Conservation (phyloP, 1,140 invertebrate species). For the Drosophila mauritiana region DNA sequence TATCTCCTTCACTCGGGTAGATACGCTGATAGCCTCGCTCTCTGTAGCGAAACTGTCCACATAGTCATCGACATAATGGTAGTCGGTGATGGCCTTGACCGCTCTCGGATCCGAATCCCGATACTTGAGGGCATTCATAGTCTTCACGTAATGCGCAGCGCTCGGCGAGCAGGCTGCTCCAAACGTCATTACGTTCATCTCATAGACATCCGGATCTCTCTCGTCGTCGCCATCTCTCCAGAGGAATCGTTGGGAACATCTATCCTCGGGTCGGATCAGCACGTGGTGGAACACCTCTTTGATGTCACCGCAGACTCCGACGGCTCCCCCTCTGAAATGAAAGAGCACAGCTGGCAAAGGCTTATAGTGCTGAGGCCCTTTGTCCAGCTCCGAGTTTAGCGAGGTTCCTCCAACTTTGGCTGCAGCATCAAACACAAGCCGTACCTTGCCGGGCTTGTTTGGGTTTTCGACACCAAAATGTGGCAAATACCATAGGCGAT, state of each 20-base stretch:
- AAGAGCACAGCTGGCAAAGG: not conserved
- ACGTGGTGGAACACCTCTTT: not conserved
- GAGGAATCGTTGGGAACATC: not conserved
- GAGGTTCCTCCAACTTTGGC: not conserved
- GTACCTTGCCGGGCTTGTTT: not conserved
- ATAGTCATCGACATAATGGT: too few species aligned
- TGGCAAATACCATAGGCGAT: too few species aligned
- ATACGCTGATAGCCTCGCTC: conserved; percentile 2
- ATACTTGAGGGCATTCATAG: conserved; percentile 1
- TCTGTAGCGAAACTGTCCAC: not conserved
- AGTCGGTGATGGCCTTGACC: not conserved
- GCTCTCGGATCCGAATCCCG: not conserved
- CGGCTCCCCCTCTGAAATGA: not conserved
- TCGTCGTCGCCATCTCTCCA: conserved; percentile 2
- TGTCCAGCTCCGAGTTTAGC: not conserved
- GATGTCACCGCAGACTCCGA: not conserved
- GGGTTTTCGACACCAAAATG: too few species aligned
- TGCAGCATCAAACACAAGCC: not conserved
- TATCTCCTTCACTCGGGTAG: conserved; percentile 3
- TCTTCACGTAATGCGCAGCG: conserved; percentile 3
- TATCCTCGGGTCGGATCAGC: conserved; percentile 1
- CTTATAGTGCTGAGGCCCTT: not conserved
- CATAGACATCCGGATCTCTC: not conserved
- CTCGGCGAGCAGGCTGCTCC: not conserved
- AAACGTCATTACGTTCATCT: not conserved